Percentiles rank a stretch among this genome's conserved stretches.
phyloP scores from a whole-genome alignment of 2,888 invertebrate genomes.

The Melitaea athalia region DNA sequence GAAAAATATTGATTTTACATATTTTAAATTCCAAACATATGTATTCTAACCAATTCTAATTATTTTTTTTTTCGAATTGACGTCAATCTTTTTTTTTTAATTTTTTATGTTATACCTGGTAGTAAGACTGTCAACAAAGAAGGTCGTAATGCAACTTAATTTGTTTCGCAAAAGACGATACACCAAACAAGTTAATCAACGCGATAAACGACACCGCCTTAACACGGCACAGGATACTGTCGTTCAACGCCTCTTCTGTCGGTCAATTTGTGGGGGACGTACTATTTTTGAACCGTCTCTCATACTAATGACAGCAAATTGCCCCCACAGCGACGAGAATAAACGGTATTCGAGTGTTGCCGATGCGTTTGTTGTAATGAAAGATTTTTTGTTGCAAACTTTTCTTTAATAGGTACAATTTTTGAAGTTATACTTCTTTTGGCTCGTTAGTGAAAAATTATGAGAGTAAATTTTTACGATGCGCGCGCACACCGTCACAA shows the following conservation, averaged over 20 bases:
- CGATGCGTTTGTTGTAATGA: neutral
- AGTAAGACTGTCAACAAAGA: too few species aligned
- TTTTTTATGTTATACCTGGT: too few species aligned
- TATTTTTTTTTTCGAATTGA: too few species aligned
- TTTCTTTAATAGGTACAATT: neutral
- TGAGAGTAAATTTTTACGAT: too few species aligned
- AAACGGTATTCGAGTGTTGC: neutral
- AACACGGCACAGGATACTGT: slow-evolving; percentile 49
- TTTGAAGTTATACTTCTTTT: too few species aligned
- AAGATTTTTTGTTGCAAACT: neutral
- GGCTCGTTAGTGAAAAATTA: too few species aligned
- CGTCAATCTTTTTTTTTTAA: too few species aligned
- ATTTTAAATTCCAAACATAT: too few species aligned
- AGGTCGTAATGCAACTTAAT: too few species aligned
- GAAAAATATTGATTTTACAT: too few species aligned
- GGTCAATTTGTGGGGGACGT: slow-evolving; percentile 62
- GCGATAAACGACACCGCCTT: slow-evolving; percentile 14
- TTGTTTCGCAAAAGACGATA: neutral
- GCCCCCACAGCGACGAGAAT: slow-evolving; percentile 63
- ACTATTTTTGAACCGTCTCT: slow-evolving; percentile 63
- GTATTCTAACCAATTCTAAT: too few species aligned
- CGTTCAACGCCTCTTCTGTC: slow-evolving; percentile 54
- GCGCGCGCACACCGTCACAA: too few species aligned
- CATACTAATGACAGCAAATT: slow-evolving; percentile 67
- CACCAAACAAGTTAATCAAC: slow-evolving; percentile 5